A percentile compares a stretch with the other conserved stretches of the same genome.
phyloP scores from a whole-genome alignment of 2,888 invertebrate genomes.

The Laothoe populi region DNA sequence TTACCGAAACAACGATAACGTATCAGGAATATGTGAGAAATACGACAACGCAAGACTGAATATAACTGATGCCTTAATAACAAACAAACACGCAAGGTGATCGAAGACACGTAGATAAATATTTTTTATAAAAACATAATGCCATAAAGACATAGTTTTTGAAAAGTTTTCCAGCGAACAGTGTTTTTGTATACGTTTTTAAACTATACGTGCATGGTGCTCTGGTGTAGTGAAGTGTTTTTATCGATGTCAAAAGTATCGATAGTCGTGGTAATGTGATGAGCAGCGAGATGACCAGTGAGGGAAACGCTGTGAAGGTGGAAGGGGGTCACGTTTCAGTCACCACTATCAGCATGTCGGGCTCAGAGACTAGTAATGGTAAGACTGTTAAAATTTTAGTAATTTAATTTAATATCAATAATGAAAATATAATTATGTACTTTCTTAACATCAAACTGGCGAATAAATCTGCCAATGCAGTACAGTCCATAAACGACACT shows the following conservation, averaged over 20 bases:
- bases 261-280: constrained; percentile 63
- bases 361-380: constrained; percentile 85
- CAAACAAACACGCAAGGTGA: constrained; percentile 70
- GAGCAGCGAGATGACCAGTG: constrained; percentile 71
- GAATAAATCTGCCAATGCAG: too few relatives aligned
- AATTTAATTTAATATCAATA: too few relatives aligned
- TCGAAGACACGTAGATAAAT: constrained; percentile 46
- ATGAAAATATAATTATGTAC: too few relatives aligned
- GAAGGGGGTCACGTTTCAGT: constrained; percentile 89
- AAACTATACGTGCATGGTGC: constrained; percentile 57
- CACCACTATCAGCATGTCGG: constrained; percentile 91
- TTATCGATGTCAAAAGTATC: constrained; percentile 54
- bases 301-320: constrained; percentile 77
- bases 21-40: constrained; percentile 52
- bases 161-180: constrained; percentile 48
- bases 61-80: constrained; percentile 69
- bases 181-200: constrained; percentile 65
- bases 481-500: too few relatives aligned
- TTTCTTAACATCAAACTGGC: too few relatives aligned
- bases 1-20: constrained; percentile 30
- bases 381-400: constrained; percentile 42
- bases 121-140: constrained; percentile 58
- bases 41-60: constrained; percentile 68
- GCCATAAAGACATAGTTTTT: constrained; percentile 57
- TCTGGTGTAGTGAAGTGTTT: constrained; percentile 69